Evolutionary conservation across 2,113 vertebrate species (phyloP).

Genomic region (Panthera uncia): DNA sequence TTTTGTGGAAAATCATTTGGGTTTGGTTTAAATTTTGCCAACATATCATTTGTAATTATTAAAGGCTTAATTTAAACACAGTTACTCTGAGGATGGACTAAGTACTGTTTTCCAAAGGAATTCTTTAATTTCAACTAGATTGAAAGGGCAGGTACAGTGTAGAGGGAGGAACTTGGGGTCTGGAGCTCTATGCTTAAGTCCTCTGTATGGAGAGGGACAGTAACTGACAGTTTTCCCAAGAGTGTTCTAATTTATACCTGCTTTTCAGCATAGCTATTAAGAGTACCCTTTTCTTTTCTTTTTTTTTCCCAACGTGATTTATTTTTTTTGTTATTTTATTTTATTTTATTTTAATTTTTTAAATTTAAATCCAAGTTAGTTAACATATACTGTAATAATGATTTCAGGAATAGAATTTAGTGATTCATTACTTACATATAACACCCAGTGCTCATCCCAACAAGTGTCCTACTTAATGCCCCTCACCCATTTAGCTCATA

Average conservation of each 20-base stretch:
- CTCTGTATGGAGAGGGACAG: fast-evolving
- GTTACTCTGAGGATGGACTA: neutral
- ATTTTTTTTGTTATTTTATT: no score
- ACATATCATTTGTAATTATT: neutral
- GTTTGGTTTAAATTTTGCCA: conserved; percentile 16
- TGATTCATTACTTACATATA: no score
- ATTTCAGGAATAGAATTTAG: no score
- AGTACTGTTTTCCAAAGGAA: neutral
- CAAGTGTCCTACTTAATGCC: no score
- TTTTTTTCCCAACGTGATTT: no score
- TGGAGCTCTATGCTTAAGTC: neutral
- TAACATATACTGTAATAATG: no score
- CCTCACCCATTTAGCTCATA: no score
- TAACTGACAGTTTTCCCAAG: neutral
- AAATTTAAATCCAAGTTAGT: no score
- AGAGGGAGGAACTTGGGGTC: neutral
- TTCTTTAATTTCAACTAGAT: neutral
- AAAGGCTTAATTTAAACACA: conserved; percentile 2
- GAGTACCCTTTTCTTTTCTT: neutral
- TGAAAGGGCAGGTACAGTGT: neutral
- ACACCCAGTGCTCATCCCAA: no score
- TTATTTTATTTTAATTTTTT: no score
- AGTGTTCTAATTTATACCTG: neutral
- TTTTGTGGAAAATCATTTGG: neutral
- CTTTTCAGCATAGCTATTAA: neutral